Conservation (phyloP, 2,113 vertebrate species). For the Cepphus grylle region DNA sequence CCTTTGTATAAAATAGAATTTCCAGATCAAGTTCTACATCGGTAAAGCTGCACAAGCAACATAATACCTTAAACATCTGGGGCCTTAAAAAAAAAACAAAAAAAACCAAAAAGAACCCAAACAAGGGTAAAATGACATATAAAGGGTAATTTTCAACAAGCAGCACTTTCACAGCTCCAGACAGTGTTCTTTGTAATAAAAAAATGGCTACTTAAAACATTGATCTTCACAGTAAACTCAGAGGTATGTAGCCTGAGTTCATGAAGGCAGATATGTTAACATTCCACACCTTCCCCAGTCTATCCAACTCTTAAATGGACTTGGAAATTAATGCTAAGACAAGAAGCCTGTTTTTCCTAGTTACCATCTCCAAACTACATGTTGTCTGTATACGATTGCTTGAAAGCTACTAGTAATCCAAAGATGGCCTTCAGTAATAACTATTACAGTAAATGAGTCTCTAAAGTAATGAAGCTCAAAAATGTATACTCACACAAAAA, state of each 20-base stretch:
- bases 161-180: not conserved
- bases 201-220: not conserved
- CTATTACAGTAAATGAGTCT: not conserved
- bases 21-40: not conserved
- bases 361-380: not conserved
- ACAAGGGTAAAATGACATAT: not conserved
- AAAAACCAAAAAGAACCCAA: too few species aligned
- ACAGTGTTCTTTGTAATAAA: not conserved
- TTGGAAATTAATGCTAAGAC: not conserved
- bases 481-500: not conserved
- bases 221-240: not conserved
- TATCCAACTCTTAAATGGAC: not conserved
- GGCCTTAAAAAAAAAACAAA: not conserved
- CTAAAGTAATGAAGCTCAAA: not conserved
- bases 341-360: not conserved
- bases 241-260: not conserved
- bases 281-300: not conserved
- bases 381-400: rapidly evolving
- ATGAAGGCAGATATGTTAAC: not conserved
- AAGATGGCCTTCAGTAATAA: not conserved
- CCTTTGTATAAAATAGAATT: not conserved
- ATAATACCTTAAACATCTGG: not conserved
- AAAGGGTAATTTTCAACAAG: not conserved
- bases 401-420: not conserved
- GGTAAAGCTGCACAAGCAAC: not conserved